phyloP scores from a whole-genome alignment of 2,888 invertebrate species.

The Drosophila parthenogenetica region DNA sequence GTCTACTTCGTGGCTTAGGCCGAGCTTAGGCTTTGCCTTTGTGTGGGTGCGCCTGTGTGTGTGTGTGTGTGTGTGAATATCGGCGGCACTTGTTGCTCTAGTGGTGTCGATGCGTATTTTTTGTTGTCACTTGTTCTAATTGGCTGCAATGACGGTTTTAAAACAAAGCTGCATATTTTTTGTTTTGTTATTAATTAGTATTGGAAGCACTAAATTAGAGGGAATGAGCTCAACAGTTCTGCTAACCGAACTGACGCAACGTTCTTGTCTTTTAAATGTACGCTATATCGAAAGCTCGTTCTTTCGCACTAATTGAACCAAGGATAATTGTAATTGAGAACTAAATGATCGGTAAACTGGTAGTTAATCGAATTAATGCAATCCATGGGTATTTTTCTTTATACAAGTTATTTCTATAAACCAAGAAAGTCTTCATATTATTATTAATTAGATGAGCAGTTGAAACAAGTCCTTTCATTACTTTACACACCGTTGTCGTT shows the following conservation, averaged over 20 bases:
- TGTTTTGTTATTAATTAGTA: background rate
- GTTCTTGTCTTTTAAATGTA: background rate
- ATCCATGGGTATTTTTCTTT: too few species aligned
- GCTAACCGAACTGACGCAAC: background rate
- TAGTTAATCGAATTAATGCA: too few species aligned
- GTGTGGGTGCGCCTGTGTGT: conserved; percentile 13
- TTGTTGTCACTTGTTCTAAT: conserved; percentile 15
- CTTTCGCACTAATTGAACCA: background rate
- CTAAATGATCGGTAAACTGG: background rate
- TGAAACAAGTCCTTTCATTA: too few species aligned
- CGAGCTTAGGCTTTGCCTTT: conserved; percentile 24
- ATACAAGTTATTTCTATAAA: background rate
- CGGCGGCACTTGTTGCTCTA: conserved; percentile 56
- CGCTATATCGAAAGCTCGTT: background rate
- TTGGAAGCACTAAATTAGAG: background rate
- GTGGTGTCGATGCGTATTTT: conserved; percentile 2
- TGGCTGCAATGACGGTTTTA: conserved; percentile 54
- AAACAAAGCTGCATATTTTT: conserved; percentile 50
- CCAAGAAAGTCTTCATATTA: background rate
- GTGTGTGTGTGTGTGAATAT: too few species aligned
- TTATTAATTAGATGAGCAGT: too few species aligned
- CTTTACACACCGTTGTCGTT: too few species aligned
- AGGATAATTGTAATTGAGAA: background rate
- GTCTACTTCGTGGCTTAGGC: conserved; percentile 12
- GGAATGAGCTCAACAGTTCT: too few species aligned